Evolutionary conservation across 92 coral and sea anemone genomes (phyloP).

Genomic region (Porites divaricata): DNA sequence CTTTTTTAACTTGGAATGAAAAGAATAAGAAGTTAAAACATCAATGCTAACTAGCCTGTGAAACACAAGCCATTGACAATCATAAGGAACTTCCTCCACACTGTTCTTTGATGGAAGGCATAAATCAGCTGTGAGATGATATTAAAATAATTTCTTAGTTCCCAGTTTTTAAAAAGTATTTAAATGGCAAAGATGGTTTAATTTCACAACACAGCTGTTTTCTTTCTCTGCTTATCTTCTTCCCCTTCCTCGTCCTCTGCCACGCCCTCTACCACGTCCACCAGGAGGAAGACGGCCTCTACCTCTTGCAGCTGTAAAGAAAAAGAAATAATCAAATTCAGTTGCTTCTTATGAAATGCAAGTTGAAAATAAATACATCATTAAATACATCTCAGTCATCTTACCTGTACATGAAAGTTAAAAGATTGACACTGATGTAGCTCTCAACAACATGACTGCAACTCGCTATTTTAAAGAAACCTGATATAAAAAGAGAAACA

Average conservation of each 20-base stretch:
- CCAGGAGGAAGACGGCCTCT: slow-evolving; percentile 73
- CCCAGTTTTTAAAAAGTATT: neutral
- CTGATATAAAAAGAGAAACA: neutral
- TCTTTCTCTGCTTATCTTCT: slow-evolving; percentile 31
- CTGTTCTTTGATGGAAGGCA: neutral
- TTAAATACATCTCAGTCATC: neutral
- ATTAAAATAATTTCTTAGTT: neutral
- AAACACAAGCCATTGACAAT: neutral
- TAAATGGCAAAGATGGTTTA: neutral
- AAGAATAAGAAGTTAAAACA: neutral
- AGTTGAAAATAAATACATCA: neutral
- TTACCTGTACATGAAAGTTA: neutral
- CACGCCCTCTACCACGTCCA: slow-evolving; percentile 97
- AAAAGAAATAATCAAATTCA: neutral
- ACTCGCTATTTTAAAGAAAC: neutral
- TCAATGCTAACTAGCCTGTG: neutral
- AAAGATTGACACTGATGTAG: neutral
- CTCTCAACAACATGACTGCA: neutral
- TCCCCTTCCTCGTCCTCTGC: slow-evolving; percentile 81
- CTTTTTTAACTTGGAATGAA: neutral
- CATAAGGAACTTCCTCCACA: neutral
- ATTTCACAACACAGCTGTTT: neutral
- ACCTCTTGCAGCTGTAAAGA: slow-evolving; percentile 29
- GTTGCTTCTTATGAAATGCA: neutral
- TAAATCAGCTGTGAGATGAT: neutral